phyloP scores from a whole-genome alignment of 2,113 vertebrate species.

The Craseonycteris thonglongyai region DNA sequence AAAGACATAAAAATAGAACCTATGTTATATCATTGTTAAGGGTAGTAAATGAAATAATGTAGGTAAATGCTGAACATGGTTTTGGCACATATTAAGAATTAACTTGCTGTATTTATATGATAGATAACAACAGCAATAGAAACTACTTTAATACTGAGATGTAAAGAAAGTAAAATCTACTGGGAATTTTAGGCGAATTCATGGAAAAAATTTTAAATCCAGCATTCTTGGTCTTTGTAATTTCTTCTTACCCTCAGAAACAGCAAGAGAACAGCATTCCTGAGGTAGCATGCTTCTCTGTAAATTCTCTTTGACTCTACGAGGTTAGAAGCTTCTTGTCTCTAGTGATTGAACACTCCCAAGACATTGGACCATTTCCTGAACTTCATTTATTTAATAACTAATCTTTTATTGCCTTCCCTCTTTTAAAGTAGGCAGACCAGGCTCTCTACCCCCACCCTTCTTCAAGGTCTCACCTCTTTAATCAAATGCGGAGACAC shows the following conservation, averaged over 20 bases:
- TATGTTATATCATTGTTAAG: background rate
- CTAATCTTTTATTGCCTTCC: conserved; percentile 64
- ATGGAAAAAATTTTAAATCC: background rate
- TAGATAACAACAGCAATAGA: background rate
- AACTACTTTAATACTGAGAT: background rate
- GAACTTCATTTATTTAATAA: conserved; percentile 71
- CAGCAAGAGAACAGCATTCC: background rate
- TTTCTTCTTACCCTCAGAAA: background rate
- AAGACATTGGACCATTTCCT: conserved; percentile 61
- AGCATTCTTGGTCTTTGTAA: background rate
- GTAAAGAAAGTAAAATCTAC: background rate
- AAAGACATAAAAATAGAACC: background rate
- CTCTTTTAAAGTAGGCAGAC: background rate
- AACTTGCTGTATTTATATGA: background rate
- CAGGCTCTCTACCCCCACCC: background rate
- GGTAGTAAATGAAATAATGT: background rate
- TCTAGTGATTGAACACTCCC: conserved; percentile 57
- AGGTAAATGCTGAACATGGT: background rate
- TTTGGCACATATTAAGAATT: background rate
- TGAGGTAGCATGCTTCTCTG: background rate
- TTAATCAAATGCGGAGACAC: conserved; percentile 64
- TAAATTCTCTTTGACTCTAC: conserved; percentile 18
- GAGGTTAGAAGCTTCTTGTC: conserved; percentile 51
- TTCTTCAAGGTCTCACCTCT: conserved; percentile 55
- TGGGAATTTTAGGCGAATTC: background rate